A percentile compares a stretch with the other conserved stretches of the same genome.
These are phyloP conservation scores for Amitus sp. DNA, from an alignment of 2,888 invertebrate species.

Conservation along the genomic window DNA sequence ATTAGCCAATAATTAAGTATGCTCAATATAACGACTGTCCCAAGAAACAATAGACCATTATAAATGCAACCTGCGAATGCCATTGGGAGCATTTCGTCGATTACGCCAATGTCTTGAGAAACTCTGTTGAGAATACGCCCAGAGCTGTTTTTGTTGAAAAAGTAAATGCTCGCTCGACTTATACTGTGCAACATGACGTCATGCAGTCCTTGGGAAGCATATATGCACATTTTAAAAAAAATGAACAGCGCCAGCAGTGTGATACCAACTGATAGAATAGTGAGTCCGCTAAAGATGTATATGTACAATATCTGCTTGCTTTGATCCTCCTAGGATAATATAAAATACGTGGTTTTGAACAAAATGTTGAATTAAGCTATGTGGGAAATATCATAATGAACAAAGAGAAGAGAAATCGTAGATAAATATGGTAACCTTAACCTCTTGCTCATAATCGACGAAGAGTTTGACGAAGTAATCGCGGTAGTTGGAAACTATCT, in stretches of 20 bases:
- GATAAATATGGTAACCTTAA: background rate
- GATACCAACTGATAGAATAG: slow-evolving; percentile 61
- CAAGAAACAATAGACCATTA: slow-evolving; percentile 83
- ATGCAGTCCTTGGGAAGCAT: slow-evolving; percentile 81
- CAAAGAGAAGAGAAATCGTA: too few species aligned
- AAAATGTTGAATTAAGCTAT: too few species aligned
- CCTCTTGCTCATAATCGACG: slow-evolving; percentile 59
- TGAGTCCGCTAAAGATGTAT: slow-evolving; percentile 69
- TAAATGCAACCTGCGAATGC: slow-evolving; percentile 75
- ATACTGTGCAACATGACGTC: slow-evolving; percentile 86
- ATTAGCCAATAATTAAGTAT: slow-evolving; percentile 80
- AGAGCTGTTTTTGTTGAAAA: slow-evolving; percentile 89
- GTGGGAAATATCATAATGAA: too few species aligned
- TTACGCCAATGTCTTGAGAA: slow-evolving; percentile 86
- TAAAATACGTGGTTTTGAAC: too few species aligned
- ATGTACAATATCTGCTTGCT: slow-evolving; percentile 54
- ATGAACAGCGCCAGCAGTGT: slow-evolving; percentile 66
- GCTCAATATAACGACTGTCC: slow-evolving; percentile 82
- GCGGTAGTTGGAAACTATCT: slow-evolving; percentile 76
- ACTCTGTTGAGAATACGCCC: slow-evolving; percentile 88
- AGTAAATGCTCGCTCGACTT: slow-evolving; percentile 82
- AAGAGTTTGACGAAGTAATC: slow-evolving; percentile 85
- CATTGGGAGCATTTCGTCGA: slow-evolving; percentile 73
- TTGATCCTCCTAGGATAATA: too few species aligned
- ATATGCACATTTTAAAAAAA: slow-evolving; percentile 78